Evolutionary conservation across 2,888 invertebrate genomes (phyloP).

Genomic region (Tholera decimalis): DNA sequence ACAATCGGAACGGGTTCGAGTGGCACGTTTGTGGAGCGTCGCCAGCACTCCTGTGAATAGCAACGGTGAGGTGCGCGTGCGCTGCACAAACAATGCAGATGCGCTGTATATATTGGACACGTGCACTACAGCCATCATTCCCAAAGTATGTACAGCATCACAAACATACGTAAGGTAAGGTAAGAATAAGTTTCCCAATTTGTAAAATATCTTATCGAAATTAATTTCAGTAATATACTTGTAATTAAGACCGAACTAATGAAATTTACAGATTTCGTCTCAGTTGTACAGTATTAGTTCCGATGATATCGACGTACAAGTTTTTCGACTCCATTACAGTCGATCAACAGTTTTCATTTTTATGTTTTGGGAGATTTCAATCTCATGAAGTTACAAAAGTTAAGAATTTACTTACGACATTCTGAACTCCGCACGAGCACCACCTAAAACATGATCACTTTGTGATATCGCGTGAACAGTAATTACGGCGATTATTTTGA

Average conservation of each 20-base stretch:
- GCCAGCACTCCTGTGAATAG: conserved; percentile 44
- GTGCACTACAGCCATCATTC: conserved; percentile 22
- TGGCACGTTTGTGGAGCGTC: conserved; percentile 44
- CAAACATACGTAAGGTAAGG: background rate
- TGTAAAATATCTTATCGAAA: conserved; percentile 4
- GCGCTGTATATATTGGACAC: conserved; percentile 25
- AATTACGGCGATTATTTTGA: conserved; percentile 40
- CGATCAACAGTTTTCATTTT: conserved; percentile 17
- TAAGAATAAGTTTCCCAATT: conserved; percentile 12
- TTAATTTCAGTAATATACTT: conserved; percentile 13
- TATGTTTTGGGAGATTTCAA: conserved; percentile 5
- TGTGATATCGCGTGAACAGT: conserved; percentile 49
- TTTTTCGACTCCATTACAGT: conserved; percentile 34
- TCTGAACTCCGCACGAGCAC: conserved; percentile 65
- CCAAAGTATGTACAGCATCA: background rate
- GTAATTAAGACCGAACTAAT: conserved; percentile 38
- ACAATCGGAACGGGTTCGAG: conserved; percentile 44
- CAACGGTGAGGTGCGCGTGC: conserved; percentile 39
- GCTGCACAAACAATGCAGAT: conserved; percentile 40
- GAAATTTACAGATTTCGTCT: conserved; percentile 31
- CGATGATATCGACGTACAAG: conserved; percentile 24
- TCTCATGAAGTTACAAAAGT: conserved; percentile 30
- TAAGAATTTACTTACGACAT: conserved; percentile 76
- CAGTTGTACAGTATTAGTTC: conserved; percentile 54
- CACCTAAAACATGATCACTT: conserved; percentile 75